Evolutionary conservation across 35 echinoderm and acorn worm genomes (phyloP), one percentile per base, ranked within the genome.

Genomic region (Apostichopus californicus): DNA sequence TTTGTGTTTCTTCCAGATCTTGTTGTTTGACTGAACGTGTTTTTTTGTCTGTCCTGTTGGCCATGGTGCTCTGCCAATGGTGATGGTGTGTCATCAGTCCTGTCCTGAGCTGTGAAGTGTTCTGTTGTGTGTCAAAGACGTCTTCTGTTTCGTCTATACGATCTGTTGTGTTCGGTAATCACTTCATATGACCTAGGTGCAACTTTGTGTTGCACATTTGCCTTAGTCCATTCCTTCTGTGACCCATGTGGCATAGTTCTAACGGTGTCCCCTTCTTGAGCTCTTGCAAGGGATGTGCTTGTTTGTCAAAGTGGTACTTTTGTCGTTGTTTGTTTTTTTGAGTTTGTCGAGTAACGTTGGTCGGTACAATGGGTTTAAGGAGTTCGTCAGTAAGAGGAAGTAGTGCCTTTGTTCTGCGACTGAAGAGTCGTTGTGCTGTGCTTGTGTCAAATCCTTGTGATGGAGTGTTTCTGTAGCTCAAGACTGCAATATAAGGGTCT

Each of bases 381-480:
- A 92, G 92, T 20, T 73, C 14, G 34, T 85, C 21, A 63, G 63
- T 70, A 57, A 80, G 70, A 68, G 95, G 93, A 3, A 94, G 20
- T 14, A 13, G 9, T 58, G 95, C 95, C 52, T 64, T 46, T 55
- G 93, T 97, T 13, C 91, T 80, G 4, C 93, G 72, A 52, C 85
- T 73, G 77, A 94, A 90, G 18, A 97, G 54, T 28, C 93, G 17
- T 59, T 97, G 93, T 77, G 91, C 90, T 70, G 93, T 91, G 23
- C 81, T 89, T 60, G 57, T 86, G 55, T 90, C 25, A 63, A 94
- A 55, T 10, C 80, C 87, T 71, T 90, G 86, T 23, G 55, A 34
- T 93, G 65, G 80, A 75, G 79, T 26, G 61, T 81, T 70, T 65
- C 79, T 95, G 59, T 26, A 71, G 54, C 78, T 28, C 17, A 87